phyloP scores from a whole-genome alignment of 2,113 vertebrate genomes.

The Megaceryle torquata region DNA sequence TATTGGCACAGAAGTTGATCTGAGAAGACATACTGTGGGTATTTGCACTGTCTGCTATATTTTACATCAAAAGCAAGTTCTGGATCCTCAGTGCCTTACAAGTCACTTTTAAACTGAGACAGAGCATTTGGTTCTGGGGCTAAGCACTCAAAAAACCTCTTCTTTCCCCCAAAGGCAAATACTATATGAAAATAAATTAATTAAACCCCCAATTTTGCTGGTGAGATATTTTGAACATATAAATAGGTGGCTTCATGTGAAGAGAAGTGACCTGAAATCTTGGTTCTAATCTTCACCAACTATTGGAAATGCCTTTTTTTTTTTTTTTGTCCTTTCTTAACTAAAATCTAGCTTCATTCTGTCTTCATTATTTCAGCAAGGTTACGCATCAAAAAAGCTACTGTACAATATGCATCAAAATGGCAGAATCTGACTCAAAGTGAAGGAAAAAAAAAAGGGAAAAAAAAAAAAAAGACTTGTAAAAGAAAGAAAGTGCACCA shows the following conservation, averaged over 20 bases:
- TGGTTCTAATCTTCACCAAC: neutral
- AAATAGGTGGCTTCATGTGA: neutral
- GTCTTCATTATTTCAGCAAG: neutral
- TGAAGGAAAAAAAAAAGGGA: neutral
- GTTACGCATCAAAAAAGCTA: slow-evolving; percentile 3
- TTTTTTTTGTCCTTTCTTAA: neutral
- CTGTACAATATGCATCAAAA: slow-evolving; percentile 4
- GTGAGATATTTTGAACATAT: neutral
- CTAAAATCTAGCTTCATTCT: neutral
- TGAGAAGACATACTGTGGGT: neutral
- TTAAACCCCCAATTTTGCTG: neutral
- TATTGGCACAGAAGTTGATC: neutral
- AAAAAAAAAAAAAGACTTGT: neutral
- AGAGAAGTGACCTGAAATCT: slow-evolving; percentile 6
- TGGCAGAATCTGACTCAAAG: neutral
- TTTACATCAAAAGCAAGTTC: neutral
- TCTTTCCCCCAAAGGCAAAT: neutral
- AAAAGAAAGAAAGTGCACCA: neutral
- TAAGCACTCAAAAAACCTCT: neutral
- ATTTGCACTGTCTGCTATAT: neutral
- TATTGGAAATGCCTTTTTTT: neutral
- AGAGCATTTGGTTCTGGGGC: neutral
- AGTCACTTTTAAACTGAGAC: slow-evolving; percentile 2
- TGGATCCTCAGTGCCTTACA: neutral
- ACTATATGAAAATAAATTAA: slow-evolving; percentile 5